These are phyloP conservation scores for Portunus trituberculatus DNA, from an alignment of 1,140 invertebrate genomes.

Conservation along the genomic window DNA sequence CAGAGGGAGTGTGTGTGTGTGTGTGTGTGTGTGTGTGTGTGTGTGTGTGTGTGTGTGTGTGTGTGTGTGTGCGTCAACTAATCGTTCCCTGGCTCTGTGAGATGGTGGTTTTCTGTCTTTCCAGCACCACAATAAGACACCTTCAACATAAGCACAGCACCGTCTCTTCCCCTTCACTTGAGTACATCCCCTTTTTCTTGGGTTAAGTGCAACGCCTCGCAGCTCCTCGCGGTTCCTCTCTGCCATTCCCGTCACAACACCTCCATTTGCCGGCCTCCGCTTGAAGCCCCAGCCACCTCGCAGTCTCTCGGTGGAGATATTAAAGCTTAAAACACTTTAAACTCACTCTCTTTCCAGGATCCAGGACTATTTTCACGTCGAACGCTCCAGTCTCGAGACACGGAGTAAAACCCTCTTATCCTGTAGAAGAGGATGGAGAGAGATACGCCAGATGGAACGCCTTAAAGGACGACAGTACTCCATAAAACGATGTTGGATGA, in stretches of 20 bases:
- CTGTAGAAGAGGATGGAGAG: neutral
- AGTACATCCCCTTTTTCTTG: neutral
- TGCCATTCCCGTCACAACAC: neutral
- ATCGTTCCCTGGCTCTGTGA: neutral
- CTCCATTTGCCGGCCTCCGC: neutral
- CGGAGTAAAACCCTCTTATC: neutral
- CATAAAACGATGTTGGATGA: neutral
- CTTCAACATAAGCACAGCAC: neutral
- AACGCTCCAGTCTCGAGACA: neutral
- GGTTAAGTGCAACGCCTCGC: neutral
- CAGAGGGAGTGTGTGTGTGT: too few species aligned
- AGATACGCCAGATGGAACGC: neutral
- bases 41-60: neutral
- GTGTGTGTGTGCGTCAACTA: neutral
- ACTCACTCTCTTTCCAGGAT: conserved; percentile 80
- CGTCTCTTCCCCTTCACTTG: neutral
- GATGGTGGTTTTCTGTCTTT: neutral
- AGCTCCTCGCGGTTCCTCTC: neutral
- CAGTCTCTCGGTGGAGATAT: conserved; percentile 78
- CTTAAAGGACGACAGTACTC: neutral
- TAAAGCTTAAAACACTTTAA: conserved; percentile 78
- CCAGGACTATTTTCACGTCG: conserved; percentile 79
- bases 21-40: neutral
- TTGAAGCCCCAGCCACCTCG: conserved; percentile 41
- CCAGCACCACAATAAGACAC: neutral